A percentile compares a stretch with the other conserved stretches of the same genome.
Conservation (phyloP, 1,140 invertebrate genomes). For the Ooceraea biroi region DNA sequence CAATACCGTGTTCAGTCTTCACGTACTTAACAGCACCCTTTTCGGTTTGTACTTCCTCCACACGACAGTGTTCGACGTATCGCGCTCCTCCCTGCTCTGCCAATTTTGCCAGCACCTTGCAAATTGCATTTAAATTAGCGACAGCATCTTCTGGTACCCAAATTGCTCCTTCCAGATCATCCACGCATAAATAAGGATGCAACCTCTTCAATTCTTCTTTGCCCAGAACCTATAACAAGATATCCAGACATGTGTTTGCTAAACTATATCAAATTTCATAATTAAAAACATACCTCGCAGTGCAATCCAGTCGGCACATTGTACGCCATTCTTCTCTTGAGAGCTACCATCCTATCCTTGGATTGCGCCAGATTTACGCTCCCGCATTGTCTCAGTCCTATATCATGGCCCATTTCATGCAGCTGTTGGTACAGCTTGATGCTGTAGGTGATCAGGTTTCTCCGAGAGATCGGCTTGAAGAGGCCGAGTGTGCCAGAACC, state of each 20-base stretch:
- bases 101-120: conserved; percentile 87
- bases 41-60: conserved; percentile 88
- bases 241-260: not conserved
- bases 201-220: conserved; percentile 84
- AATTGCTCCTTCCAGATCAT: conserved; percentile 91
- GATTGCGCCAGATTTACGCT: conserved; percentile 91
- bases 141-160: conserved; percentile 92
- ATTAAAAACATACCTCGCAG: conserved; percentile 84
- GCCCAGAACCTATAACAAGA: conserved; percentile 77
- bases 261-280: conserved; percentile 5
- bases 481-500: conserved; percentile 89
- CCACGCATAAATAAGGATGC: conserved; percentile 89
- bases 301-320: conserved; percentile 87
- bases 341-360: conserved; percentile 89
- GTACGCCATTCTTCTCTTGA: conserved; percentile 88
- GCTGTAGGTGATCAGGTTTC: conserved; percentile 88
- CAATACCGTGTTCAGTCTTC: conserved; percentile 87
- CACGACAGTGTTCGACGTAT: conserved; percentile 88
- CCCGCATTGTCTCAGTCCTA: conserved; percentile 89
- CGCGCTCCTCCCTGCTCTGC: conserved; percentile 88
- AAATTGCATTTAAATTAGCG: conserved; percentile 89
- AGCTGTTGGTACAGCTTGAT: conserved; percentile 89
- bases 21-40: conserved; percentile 88
- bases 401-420: conserved; percentile 88
- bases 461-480: conserved; percentile 88